Evolutionary conservation across 92 coral and sea anemone species (phyloP), one percentile per base, ranked within the genome.

Genomic region (Parazoanthus swiftii): DNA sequence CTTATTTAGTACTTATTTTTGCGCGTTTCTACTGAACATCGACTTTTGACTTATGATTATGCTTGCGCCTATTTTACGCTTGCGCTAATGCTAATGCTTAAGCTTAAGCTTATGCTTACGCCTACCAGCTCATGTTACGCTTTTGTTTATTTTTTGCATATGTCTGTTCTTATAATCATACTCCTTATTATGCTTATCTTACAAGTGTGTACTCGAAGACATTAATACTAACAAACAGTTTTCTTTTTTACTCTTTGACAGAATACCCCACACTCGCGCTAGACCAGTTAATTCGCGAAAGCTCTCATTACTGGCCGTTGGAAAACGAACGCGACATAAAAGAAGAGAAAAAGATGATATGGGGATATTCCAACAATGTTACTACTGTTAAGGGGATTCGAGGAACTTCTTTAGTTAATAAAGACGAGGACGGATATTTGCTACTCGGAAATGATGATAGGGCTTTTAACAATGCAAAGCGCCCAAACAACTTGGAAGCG

Each of bases 341-440:
- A 25, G 86, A 83, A 18, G 9, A 70, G 65, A 83, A 83, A 83
- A 14, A 4, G n/a, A 43, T 44, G 77, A 25, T 68, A 42, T 83
- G 86, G 86, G 86, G 86, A 83, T 67, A 68, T 14, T 83, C 86
- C n/a, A 70, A 13, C 5, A 83, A 68, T 37, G 77, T 83, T 14
- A 83, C 59, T 38, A 46, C 46, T 43, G 42, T 23, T n/a, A 39
- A 2, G 37, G 86, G 86, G 39, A 83, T 83, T 42, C 86, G 43
- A 43, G 77, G 42, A 6, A 44, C 25, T 70, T 26, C 77, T 44
- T 67, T 83, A 38, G 77, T 66, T 70, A 83, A 66, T 46, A 83
- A 26, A 43, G 38, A 25, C 1, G 42, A 71, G 1, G 70, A 26
- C 35, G 86, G 86, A 8, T 21, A 11, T 11, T 67, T 83, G 13